Conservation (phyloP, 2,888 invertebrate genomes). For the Drosophila parthenogenetica region DNA sequence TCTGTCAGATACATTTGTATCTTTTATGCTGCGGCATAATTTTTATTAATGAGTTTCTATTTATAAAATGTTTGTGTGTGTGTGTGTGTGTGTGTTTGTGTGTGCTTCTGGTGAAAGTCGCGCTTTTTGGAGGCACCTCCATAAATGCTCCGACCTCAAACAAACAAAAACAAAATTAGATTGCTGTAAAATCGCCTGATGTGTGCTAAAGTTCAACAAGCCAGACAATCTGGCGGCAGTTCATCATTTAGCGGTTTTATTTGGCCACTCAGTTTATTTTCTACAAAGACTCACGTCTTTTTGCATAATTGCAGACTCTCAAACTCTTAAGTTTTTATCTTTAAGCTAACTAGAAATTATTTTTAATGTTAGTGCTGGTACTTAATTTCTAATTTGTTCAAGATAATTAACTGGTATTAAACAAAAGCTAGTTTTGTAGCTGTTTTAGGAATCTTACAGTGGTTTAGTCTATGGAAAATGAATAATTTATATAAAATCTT, state of each 20-base stretch:
- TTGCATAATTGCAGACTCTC: background rate
- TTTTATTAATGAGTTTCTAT: conserved; percentile 51
- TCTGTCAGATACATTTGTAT: conserved; percentile 51
- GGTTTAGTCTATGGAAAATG: too few species aligned
- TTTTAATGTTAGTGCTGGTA: too few species aligned
- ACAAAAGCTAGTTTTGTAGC: too few species aligned
- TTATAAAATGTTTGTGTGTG: conserved; percentile 28
- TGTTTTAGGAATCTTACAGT: too few species aligned
- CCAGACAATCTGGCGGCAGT: conserved; percentile 35
- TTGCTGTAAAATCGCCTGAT: conserved; percentile 32
- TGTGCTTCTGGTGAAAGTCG: conserved; percentile 49
- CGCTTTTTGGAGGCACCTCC: conserved; percentile 8
- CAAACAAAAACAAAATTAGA: background rate
- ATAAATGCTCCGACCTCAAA: conserved; percentile 41
- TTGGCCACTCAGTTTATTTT: background rate
- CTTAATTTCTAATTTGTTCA: background rate
- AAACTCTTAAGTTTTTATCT: background rate
- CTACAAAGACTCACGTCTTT: background rate
- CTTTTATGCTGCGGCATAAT: conserved; percentile 31
- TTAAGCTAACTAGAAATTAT: too few species aligned
- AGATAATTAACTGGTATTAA: too few species aligned
- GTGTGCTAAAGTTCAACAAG: conserved; percentile 56
- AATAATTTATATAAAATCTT: too few species aligned
- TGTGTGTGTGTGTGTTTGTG: background rate
- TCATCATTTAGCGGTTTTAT: conserved; percentile 6